Evolutionary conservation across 2,797 vertebrate species (phyloP).

Genomic region (Lepus townsendii): DNA sequence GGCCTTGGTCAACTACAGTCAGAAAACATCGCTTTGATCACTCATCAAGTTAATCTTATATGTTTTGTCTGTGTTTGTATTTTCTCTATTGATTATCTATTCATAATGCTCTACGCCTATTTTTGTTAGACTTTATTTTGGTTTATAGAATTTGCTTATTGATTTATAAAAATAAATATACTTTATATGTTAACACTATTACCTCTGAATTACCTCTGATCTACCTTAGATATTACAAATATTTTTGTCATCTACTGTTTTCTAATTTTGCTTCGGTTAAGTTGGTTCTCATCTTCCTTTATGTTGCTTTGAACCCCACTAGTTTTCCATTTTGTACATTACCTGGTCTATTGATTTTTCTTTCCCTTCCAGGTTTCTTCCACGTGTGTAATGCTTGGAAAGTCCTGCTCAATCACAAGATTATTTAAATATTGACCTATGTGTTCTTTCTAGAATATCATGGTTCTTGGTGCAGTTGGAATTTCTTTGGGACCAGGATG

Average conservation of each 20-base stretch:
- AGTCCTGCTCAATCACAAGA: background rate
- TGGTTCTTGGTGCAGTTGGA: background rate
- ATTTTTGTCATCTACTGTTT: constrained; percentile 7
- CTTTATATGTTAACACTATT: background rate
- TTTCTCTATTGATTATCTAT: constrained; percentile 5
- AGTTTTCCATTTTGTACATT: background rate
- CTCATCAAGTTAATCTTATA: constrained; percentile 8
- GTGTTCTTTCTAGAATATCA: constrained; percentile 5
- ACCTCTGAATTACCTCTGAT: background rate
- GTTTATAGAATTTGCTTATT: background rate
- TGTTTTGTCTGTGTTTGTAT: background rate
- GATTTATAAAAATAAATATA: background rate
- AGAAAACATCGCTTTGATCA: background rate
- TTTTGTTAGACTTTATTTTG: background rate
- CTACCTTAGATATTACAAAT: constrained; percentile 25
- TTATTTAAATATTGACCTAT: constrained; percentile 24
- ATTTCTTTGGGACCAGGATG: background rate
- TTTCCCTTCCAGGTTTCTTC: background rate
- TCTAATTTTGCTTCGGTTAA: background rate
- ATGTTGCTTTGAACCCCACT: background rate
- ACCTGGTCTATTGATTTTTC: background rate
- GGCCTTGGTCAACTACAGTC: background rate
- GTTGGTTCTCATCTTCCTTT: constrained; percentile 16
- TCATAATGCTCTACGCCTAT: background rate
- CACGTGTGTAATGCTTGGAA: background rate